Evolutionary conservation across 2,797 vertebrate species (phyloP).

Genomic region (Tokudaia muenninki): DNA sequence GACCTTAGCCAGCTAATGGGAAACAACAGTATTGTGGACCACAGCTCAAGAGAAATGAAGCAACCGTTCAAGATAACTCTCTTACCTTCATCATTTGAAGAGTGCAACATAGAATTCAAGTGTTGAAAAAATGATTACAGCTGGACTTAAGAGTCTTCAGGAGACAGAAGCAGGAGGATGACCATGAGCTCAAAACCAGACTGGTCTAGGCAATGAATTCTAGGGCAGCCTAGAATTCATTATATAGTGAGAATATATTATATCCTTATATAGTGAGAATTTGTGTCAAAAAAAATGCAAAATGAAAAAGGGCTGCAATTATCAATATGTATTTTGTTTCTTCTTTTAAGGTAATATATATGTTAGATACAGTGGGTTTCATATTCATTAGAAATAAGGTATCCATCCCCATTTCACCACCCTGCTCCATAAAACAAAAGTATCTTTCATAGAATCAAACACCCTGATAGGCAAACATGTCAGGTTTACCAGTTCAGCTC

Average conservation of each 20-base stretch:
- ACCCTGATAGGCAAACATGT: constrained; percentile 68
- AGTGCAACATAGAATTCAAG: not conserved
- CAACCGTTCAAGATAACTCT: not conserved
- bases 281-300: not conserved
- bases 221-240: not conserved
- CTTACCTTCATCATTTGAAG: not conserved
- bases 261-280: not conserved
- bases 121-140: not conserved
- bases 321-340: constrained; percentile 10
- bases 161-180: not conserved
- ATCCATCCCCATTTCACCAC: rapidly evolving
- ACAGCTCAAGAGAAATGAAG: not conserved
- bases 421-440: constrained; percentile 43
- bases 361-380: not conserved
- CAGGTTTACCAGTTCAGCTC: constrained; percentile 30
- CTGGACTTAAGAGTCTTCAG: not conserved
- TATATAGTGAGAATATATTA: not conserved
- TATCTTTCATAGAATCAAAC: constrained; percentile 51
- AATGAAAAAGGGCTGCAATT: not conserved
- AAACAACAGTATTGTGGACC: not conserved
- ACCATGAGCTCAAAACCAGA: not conserved
- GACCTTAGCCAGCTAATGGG: not conserved
- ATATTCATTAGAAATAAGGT: not conserved
- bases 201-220: not conserved
- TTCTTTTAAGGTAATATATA: not conserved